These are phyloP conservation scores for Drosophila nr. medialis DNA, from an alignment of 2,888 invertebrate species.

Conservation along the genomic window DNA sequence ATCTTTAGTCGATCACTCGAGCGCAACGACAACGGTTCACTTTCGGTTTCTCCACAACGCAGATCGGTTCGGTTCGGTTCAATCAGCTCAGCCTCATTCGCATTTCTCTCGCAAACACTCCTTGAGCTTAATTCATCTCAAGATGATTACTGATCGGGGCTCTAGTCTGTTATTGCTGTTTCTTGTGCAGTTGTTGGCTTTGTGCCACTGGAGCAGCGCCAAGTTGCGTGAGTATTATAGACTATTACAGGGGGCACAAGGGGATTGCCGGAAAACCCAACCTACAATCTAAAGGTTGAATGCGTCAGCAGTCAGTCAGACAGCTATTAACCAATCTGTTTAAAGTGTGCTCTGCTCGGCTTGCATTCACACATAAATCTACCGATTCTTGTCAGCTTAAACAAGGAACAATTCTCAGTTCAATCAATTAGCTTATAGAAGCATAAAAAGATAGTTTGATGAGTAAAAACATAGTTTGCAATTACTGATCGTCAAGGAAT, in stretches of 20 bases:
- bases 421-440: neutral
- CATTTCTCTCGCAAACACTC: conserved; percentile 4
- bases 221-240: conserved; percentile 62
- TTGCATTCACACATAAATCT: neutral
- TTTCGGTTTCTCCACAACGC: conserved; percentile 24
- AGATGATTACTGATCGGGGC: conserved; percentile 45
- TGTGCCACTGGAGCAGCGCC: conserved; percentile 54
- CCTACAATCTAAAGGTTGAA: conserved; percentile 22
- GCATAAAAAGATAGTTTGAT: neutral
- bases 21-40: conserved; percentile 64
- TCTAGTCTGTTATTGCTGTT: conserved; percentile 19
- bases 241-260: neutral
- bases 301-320: neutral
- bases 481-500: neutral
- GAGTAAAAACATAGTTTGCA: neutral
- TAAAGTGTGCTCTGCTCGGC: neutral
- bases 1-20: conserved; percentile 70
- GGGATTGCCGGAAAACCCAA: conserved; percentile 2
- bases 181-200: conserved; percentile 36
- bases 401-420: neutral
- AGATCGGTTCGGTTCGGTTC: conserved; percentile 7
- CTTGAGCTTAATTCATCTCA: conserved; percentile 46
- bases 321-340: conserved; percentile 15
- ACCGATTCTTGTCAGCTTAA: neutral
- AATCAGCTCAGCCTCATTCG: conserved; percentile 3